Percentiles rank a stretch among this genome's conserved stretches.
These are phyloP conservation scores for Oryzias curvinotus DNA, from an alignment of 2,113 vertebrate genomes.

Conservation along the genomic window DNA sequence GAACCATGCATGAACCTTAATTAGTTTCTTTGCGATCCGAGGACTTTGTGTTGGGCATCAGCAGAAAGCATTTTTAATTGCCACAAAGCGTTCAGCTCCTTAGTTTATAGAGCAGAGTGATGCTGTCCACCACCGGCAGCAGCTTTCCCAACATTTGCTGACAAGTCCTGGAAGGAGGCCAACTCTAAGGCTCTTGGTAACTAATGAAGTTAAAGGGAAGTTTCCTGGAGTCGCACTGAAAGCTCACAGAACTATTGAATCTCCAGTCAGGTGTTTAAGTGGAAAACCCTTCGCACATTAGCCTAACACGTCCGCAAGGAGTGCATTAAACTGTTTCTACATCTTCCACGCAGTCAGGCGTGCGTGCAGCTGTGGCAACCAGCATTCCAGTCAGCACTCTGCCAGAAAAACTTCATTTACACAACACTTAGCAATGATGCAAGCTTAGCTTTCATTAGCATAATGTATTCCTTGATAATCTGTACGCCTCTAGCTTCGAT, in stretches of 20 bases:
- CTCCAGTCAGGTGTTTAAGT: not conserved
- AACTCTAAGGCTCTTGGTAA: constrained; percentile 4
- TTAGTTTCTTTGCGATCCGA: constrained; percentile 25
- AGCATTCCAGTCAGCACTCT: constrained; percentile 23
- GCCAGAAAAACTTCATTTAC: constrained; percentile 33
- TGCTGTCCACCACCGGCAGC: not conserved
- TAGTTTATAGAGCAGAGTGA: constrained; percentile 25
- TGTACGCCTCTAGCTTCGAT: constrained; percentile 22
- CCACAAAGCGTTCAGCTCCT: constrained; percentile 42
- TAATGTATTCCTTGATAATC: constrained; percentile 64
- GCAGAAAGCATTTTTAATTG: constrained; percentile 41
- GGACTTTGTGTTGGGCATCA: constrained; percentile 45
- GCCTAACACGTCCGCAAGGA: not conserved
- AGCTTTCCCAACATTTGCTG: not conserved
- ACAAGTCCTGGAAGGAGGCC: constrained; percentile 1
- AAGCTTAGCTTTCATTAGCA: constrained; percentile 35
- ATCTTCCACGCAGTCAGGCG: not conserved
- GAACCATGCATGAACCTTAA: constrained; percentile 2
- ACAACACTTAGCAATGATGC: constrained; percentile 48
- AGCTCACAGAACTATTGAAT: not conserved
- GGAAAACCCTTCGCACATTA: constrained; percentile 2
- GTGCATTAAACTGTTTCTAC: not conserved
- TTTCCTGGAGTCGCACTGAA: not conserved
- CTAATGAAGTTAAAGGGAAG: not conserved
- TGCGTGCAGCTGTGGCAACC: not conserved